Conservation (phyloP, 1,140 invertebrate species). For the Pseudomyrmex concolor region DNA sequence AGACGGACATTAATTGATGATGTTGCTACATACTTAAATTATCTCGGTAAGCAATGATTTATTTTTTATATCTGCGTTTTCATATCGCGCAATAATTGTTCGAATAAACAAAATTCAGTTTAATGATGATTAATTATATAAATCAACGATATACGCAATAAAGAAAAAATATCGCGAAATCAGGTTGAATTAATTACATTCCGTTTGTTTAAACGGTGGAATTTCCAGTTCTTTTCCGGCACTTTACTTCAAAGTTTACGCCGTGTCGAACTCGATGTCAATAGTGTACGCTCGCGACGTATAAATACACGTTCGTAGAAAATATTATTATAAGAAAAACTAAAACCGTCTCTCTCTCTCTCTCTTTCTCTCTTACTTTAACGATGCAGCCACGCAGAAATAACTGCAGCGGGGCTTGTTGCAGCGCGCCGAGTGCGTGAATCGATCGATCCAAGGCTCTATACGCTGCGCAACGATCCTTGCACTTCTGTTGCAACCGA, state of each 20-base stretch:
- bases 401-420: constrained; percentile 25
- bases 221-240: constrained; percentile 36
- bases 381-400: constrained; percentile 47
- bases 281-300: background rate
- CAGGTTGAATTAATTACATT: constrained; percentile 18
- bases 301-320: constrained; percentile 1
- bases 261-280: constrained; percentile 34
- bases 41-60: background rate
- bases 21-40: constrained; percentile 4
- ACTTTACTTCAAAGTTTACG: constrained; percentile 35
- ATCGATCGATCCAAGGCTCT: constrained; percentile 52
- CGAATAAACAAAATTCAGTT: background rate
- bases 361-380: constrained; percentile 44
- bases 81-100: background rate
- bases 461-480: constrained; percentile 27
- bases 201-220: background rate
- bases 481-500: constrained; percentile 45
- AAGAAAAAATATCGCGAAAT: background rate
- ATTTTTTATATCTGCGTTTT: background rate
- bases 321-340: constrained; percentile 18
- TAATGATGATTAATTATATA: constrained; percentile 18
- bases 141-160: background rate
- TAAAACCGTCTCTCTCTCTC: constrained; percentile 1
- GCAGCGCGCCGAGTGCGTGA: constrained; percentile 3
- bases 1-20: background rate